These are phyloP conservation scores for Alloscopus bannaensis DNA, from an alignment of 2,888 invertebrate genomes.

Conservation along the genomic window DNA sequence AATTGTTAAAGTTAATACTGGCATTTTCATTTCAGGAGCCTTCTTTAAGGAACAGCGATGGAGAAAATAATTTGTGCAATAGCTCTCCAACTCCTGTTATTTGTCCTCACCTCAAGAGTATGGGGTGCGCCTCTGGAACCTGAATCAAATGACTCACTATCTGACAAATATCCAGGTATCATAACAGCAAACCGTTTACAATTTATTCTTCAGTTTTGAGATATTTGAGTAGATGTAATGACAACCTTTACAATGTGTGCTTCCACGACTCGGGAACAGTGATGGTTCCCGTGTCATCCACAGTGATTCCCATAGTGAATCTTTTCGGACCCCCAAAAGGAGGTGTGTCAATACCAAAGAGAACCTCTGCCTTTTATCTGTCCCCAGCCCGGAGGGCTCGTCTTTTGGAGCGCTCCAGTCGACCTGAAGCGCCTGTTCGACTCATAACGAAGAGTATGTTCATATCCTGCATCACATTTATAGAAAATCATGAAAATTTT, in stretches of 20 bases:
- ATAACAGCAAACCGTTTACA: too few species aligned
- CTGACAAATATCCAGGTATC: slow-evolving; percentile 20
- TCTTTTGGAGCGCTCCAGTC: slow-evolving; percentile 65
- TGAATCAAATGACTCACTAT: not conserved
- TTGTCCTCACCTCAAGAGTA: too few species aligned
- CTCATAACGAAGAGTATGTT: slow-evolving; percentile 68
- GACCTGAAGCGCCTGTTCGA: slow-evolving; percentile 65
- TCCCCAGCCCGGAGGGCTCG: slow-evolving; percentile 48
- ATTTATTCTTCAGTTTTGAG: too few species aligned
- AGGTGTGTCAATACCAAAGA: slow-evolving; percentile 17
- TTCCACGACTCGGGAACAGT: slow-evolving; percentile 45
- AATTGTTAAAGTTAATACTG: too few species aligned
- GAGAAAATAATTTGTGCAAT: too few species aligned
- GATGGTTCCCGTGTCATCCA: slow-evolving; percentile 69
- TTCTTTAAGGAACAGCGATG: too few species aligned
- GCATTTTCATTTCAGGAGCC: too few species aligned
- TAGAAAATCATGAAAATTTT: not conserved
- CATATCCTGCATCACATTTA: not conserved
- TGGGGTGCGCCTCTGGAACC: not conserved
- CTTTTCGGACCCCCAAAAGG: slow-evolving; percentile 53
- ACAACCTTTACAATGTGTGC: too few species aligned
- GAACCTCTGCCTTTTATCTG: slow-evolving; percentile 18
- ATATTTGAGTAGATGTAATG: too few species aligned
- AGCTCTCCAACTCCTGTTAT: too few species aligned
- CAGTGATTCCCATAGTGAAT: slow-evolving; percentile 65